Conservation (phyloP, 2,113 vertebrate species). For the Oreochromis spilurus region DNA sequence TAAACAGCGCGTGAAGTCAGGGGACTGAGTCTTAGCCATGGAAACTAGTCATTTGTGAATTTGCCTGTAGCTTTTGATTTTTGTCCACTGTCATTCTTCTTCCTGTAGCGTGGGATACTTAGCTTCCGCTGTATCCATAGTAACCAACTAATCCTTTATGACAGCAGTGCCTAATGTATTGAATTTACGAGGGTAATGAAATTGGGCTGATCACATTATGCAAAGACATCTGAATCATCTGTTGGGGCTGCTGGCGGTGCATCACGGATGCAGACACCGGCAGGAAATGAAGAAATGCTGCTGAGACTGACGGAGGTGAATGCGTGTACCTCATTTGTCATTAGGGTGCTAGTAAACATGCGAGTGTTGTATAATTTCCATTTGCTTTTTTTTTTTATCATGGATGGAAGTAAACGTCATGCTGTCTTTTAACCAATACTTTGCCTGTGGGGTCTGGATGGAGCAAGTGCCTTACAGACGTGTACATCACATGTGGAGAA, state of each 20-base stretch:
- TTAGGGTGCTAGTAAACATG: background rate
- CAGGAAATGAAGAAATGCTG: constrained; percentile 39
- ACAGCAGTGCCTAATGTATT: constrained; percentile 53
- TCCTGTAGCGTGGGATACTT: background rate
- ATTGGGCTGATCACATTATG: constrained; percentile 73
- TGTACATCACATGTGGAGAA: background rate
- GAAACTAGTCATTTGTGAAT: background rate
- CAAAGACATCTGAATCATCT: constrained; percentile 60
- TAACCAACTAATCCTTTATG: constrained; percentile 51
- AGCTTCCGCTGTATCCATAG: constrained; percentile 58
- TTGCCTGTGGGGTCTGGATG: background rate
- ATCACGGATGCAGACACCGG: background rate
- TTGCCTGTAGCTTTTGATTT: background rate
- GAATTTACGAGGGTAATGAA: constrained; percentile 66
- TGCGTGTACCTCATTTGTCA: background rate
- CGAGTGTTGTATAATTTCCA: background rate
- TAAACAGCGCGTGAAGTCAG: background rate
- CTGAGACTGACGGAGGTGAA: background rate
- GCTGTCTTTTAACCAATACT: background rate
- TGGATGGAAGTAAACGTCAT: background rate
- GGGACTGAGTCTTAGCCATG: background rate
- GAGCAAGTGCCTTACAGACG: background rate
- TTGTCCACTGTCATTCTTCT: background rate
- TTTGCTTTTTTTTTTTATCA: background rate
- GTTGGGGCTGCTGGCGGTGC: constrained; percentile 21